Evolutionary conservation across 2,888 invertebrate genomes (phyloP), one percentile per base, ranked within the genome.

Genomic region (Apodemia duryi): DNA sequence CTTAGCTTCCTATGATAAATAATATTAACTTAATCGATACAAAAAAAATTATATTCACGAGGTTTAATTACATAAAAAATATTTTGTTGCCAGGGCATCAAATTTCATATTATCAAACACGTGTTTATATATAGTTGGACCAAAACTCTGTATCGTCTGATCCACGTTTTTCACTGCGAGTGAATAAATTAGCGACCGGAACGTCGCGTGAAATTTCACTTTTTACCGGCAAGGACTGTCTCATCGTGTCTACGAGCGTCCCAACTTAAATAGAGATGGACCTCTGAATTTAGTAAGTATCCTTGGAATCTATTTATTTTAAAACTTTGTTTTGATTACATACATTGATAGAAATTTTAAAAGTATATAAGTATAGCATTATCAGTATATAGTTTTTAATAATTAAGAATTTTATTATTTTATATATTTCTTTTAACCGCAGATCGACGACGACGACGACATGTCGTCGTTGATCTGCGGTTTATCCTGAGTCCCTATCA

Each of bases 91-190:
- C 64, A 68, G 69, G 71, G 71, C 80, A 76, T 79, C 78, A 68
- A 77, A 81, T 80, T 77, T 75, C 69, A 74, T 78, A 75, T 75
- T 75, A 79, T 79, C 72, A 77, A 83, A 85, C 88, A 87, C 89
- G 88, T 88, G 88, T 85, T 84, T 84, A 81, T 79, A 83, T 82
- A 82, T 83, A 85, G 80, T 87, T 85, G 82, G 85, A 85, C 85
- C 77, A 76, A 78, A 80, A 76, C 76, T 78, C 80, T 76, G 82
- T 86, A 81, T 80, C 82, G 81, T 69, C 79, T 73, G 77, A 80
- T 84, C 80, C 82, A 84, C 85, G 86, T 89, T 89, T 88, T 88
- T 88, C 87, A 82, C 83, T 79, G 76, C 76, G 74, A 84, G 84
- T 88, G 86, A 85, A 84, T 85, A 83, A 82, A 85, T 86, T 84